phyloP scores from a whole-genome alignment of 92 coral and sea anemone species.

The Hydrozoanthus gracilis region DNA sequence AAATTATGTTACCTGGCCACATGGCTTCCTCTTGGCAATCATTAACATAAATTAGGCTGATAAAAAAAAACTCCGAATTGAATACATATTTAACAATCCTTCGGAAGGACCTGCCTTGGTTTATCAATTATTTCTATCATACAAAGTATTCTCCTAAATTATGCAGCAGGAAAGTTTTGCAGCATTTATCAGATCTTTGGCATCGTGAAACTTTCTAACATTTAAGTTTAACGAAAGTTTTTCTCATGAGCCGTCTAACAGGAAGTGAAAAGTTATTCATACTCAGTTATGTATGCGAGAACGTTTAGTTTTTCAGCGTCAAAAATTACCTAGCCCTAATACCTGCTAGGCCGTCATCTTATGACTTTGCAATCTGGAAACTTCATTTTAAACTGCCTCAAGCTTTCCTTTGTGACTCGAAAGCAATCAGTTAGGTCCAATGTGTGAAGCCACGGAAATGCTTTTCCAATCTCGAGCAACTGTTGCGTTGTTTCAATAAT shows the following conservation, averaged over 20 bases:
- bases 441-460: conserved; percentile 85
- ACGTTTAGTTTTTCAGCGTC: background rate
- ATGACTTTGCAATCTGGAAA: conserved; percentile 82
- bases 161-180: conserved; percentile 19
- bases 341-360: conserved; percentile 35
- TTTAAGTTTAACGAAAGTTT: background rate
- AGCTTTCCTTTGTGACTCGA: conserved; percentile 73
- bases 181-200: background rate
- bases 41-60: conserved; percentile 10
- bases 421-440: conserved; percentile 90
- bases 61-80: background rate
- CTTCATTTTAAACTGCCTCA: conserved; percentile 70
- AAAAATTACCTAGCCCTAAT: background rate
- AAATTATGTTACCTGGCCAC: conserved; percentile 37
- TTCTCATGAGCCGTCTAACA: too few relatives aligned
- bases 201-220: background rate
- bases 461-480: conserved; percentile 83
- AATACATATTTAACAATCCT: conserved; percentile 21
- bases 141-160: background rate
- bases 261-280: too few relatives aligned
- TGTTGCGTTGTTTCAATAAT: conserved; percentile 78
- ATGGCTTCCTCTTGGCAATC: conserved; percentile 14
- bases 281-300: background rate
- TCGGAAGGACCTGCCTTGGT: conserved; percentile 6
- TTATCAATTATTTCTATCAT: conserved; percentile 22